Percentiles rank a stretch among this genome's conserved stretches.
These are phyloP conservation scores for Heliothis subflexa DNA, from an alignment of 1,140 invertebrate species.

Conservation along the genomic window DNA sequence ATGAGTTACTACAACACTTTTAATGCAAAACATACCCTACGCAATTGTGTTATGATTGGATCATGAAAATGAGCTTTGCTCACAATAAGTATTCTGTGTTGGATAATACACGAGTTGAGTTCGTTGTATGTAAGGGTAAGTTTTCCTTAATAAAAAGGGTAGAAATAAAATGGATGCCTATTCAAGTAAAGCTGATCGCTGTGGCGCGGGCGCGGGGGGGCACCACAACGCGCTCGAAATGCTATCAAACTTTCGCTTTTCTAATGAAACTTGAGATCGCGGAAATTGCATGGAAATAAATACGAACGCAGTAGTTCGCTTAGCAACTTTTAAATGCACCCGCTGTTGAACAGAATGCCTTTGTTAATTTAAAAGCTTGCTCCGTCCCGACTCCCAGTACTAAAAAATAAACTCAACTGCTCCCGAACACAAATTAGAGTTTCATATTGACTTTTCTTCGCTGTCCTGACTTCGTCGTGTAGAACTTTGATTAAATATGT, in stretches of 20 bases:
- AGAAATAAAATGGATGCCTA: conserved; percentile 56
- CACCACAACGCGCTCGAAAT: conserved; percentile 52
- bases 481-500: conserved; percentile 47
- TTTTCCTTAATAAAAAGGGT: conserved; percentile 54
- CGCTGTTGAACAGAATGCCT: conserved; percentile 63
- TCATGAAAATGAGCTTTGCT: background rate
- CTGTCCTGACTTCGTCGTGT: conserved; percentile 48
- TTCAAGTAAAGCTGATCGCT: conserved; percentile 55
- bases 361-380: conserved; percentile 75
- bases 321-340: conserved; percentile 71
- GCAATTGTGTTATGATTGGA: background rate
- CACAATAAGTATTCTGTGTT: conserved; percentile 13
- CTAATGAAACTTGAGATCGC: conserved; percentile 71
- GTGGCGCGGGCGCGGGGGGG: conserved; percentile 47
- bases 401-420: conserved; percentile 63
- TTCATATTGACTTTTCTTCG: conserved; percentile 50
- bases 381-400: conserved; percentile 61
- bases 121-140: conserved; percentile 55
- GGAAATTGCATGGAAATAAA: conserved; percentile 76
- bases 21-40: background rate
- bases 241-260: conserved; percentile 71
- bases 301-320: conserved; percentile 67
- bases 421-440: conserved; percentile 53
- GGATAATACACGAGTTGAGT: conserved; percentile 43
- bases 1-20: background rate